Base-by-base conservation (phyloP, 2,888 invertebrate species). In the Ariolimax columbianus region DNA sequence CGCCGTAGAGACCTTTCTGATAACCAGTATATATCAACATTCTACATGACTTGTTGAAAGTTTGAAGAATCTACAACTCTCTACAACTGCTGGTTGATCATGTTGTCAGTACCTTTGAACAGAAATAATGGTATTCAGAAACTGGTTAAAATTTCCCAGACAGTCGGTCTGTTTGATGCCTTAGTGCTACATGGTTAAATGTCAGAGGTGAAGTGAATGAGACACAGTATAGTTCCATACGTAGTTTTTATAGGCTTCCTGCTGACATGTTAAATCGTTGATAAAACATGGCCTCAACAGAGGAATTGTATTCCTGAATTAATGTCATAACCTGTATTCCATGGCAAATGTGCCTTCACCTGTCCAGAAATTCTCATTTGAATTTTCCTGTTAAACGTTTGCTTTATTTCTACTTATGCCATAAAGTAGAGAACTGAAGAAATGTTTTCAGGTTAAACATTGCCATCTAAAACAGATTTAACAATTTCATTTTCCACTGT, bases 261-360 rank as follows among this genome's bases (percentile, higher is more conserved):
- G 55, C 19, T 55, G 55, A 55, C 14, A 55, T 4, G 23, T 55
- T 55, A 55, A 36, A 70, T 7, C 9, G 7, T n/a, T n/a, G n/a
- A n/a, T n/a, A n/a, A n/a, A n/a, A n/a, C n/a, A n/a, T 66, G 33
- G 66, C 7, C 66, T 66, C 66, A 66, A 66, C 66, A 33, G 19
- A 19, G 17, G 19, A 72, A 36, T 19, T 6, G 23, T 40, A 40
- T 26, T 38, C n/a, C 40, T 40, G 40, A 75, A 51, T 30, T 51
- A 33, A 30, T 23, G 75, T 1, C 75, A 47, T 47, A 75, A 47
- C 30, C 17, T 17, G 19, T 75, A 47, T 75, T 75, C 59, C 77
- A 78, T 78, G 77, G 77, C 59, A 78, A 59, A 63, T 59, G 77
- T 78, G 77, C 77, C 77, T 78, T 78, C 26, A 63, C 1, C 23